Evolutionary conservation across 2,888 invertebrate species (phyloP), one percentile per base, ranked within the genome.

Genomic region (Augiades crinisus): DNA sequence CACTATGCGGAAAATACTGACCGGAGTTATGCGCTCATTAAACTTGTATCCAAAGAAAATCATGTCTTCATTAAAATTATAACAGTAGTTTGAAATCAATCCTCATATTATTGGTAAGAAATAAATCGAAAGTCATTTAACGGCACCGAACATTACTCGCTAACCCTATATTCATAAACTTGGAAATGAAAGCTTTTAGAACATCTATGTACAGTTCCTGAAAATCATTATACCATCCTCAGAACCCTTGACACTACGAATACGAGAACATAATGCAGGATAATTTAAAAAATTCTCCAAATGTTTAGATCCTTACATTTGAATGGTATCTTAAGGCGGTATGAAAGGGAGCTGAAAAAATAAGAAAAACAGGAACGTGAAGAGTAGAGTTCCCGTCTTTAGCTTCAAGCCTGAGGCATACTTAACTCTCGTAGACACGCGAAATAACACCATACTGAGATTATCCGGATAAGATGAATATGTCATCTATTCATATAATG

Each of bases 251-350:
- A n/a, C 27, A 8, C 10, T 27, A 27, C n/a, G 27, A 10, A 27
- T 27, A 10, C 27, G 10, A 34, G 22, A 13, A 16, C 40, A 40
- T n/a, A n/a, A n/a, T 33, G 37, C 14, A 6, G 24, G 13, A 45
- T 34, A 10, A 13, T 10, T 38, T 40, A 47, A 33, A 16, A 22
- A 12, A 33, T 19, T 8, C 40, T 40, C 30, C 19, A 31, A 47
- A 47, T 47, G 16, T n/a, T 47, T 24, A 33, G 33, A 22, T 40
- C 16, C 47, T 34, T 31, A 38, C 47, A 21, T 40, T 14, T 41
- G 49, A 49, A 49, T 40, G 47, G 40, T 31, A 49, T 49, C 47
- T 40, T 41, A 41, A 41, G 47, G n/a, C 46, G 17, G 49, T 41
- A 40, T 49, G 40, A 49, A 49, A 41, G 21, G 33, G 33, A 12